Evolutionary conservation across 2,888 invertebrate species (phyloP).

Genomic region (Steinernema hermaphroditum): DNA sequence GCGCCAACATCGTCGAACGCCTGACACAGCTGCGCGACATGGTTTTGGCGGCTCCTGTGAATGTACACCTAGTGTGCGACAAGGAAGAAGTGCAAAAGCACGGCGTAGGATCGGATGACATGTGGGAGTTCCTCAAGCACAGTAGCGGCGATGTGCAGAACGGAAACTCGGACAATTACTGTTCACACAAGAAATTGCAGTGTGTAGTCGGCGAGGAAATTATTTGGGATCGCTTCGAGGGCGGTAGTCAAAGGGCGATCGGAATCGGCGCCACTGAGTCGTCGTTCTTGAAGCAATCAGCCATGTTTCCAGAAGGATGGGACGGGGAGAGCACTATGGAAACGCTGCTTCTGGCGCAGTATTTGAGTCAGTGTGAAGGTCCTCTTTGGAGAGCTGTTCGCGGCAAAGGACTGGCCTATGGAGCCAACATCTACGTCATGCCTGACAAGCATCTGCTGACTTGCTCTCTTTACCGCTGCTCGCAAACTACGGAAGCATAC

Average conservation of each 20-base stretch:
- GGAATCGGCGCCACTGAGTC: conserved; percentile 54
- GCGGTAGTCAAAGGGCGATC: conserved; percentile 34
- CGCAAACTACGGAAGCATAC: conserved; percentile 80
- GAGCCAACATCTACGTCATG: conserved; percentile 73
- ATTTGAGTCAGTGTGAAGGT: conserved; percentile 81
- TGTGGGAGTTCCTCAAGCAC: conserved; percentile 44
- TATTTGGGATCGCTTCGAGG: not conserved
- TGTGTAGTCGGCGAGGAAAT: not conserved
- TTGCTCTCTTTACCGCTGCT: conserved; percentile 77
- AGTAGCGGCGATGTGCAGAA: conserved; percentile 37
- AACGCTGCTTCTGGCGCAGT: conserved; percentile 80
- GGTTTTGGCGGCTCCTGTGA: conserved; percentile 50
- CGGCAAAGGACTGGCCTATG: conserved; percentile 83
- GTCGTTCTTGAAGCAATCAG: conserved; percentile 67
- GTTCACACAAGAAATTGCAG: conserved; percentile 28
- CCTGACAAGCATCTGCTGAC: conserved; percentile 74
- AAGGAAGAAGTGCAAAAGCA: conserved; percentile 31
- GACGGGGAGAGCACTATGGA: conserved; percentile 76
- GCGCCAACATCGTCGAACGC: conserved; percentile 39
- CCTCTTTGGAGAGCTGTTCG: conserved; percentile 74
- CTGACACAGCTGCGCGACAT: conserved; percentile 50
- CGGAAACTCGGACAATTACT: not conserved
- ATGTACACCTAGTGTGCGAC: conserved; percentile 56
- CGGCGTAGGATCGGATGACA: not conserved
- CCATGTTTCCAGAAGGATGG: conserved; percentile 75